Base-by-base conservation (phyloP, 1,140 invertebrate species). In the Andrena cerasifolii region DNA sequence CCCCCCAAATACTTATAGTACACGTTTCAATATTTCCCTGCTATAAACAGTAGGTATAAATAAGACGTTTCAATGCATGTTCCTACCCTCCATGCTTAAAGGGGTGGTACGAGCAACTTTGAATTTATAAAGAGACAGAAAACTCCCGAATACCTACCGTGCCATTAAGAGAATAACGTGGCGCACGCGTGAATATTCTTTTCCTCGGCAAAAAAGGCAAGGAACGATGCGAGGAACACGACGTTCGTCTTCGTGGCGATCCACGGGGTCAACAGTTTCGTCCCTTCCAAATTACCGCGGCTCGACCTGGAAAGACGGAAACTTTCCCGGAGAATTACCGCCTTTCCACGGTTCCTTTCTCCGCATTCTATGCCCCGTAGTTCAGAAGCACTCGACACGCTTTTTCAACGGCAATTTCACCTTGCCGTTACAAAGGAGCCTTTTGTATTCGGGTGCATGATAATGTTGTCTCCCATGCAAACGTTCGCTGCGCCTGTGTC, bases 361-460 rank as follows among this genome's bases (percentile, higher is more conserved):
- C 61, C 31, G 43, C 71, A 74, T 68, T 62, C 54, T 82, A 63
- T 78, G 33, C 65, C 31, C 36, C 65, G 47, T 74, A 49, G 72
- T 78, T 71, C 45, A 73, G 74, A 75, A 80, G 71, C 71, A 85
- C 82, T 79, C 77, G 77, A 79, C 77, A 79, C 77, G 77, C 54
- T 79, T 79, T 76, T 76, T 79, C 72, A 68, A 76, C 72, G 71
- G 74, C 73, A 80, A 80, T 79, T 80, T 81, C 74, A 62, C 70
- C 67, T 72, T 43, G 61, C 81, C 58, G 62, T 76, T 75, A 59
- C 62, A 78, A 71, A 70, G 47, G 53, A 74, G 68, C 45, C 80
- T 74, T 85, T 84, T 84, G 79, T 86, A 73, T 84, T 80, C 84
- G 72, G 59, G 26, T 78, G 79, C 81, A 80, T 73, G 82, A 84